Percentiles rank a stretch among this genome's conserved stretches.
Conservation (phyloP, 2,888 invertebrate species). For the Phragmatobia fuliginosa region DNA sequence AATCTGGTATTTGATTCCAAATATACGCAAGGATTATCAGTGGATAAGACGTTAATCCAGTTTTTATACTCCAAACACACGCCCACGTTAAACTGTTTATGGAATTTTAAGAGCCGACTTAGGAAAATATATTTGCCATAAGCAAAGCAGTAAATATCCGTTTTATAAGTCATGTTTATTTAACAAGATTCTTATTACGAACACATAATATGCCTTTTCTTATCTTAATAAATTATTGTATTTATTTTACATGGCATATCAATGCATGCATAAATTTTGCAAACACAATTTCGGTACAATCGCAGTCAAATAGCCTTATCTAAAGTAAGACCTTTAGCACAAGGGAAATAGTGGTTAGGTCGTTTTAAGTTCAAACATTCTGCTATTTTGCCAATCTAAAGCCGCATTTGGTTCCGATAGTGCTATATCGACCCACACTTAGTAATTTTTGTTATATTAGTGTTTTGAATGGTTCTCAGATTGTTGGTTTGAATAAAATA, state of each 20-base stretch:
- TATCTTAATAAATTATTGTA: constrained; percentile 12
- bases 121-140: constrained; percentile 41
- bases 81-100: constrained; percentile 67
- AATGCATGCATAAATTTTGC: constrained; percentile 28
- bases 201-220: constrained; percentile 25
- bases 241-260: constrained; percentile 24
- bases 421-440: constrained; percentile 30
- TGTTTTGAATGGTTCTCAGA: not conserved
- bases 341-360: constrained; percentile 11
- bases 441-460: constrained; percentile 16
- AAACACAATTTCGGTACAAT: constrained; percentile 28
- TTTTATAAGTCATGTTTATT: constrained; percentile 39
- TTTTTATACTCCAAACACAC: constrained; percentile 71
- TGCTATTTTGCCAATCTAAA: constrained; percentile 42
- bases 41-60: constrained; percentile 73
- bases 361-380: constrained; percentile 51
- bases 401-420: constrained; percentile 32
- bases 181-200: constrained; percentile 25
- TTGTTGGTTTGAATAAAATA: not conserved
- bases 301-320: constrained; percentile 22
- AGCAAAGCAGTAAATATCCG: constrained; percentile 39
- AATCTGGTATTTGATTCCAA: constrained; percentile 47
- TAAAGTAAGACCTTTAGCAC: constrained; percentile 20
- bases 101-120: constrained; percentile 70
- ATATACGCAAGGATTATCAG: constrained; percentile 73